Conservation (phyloP, 1,140 invertebrate species). For the Atta texana region DNA sequence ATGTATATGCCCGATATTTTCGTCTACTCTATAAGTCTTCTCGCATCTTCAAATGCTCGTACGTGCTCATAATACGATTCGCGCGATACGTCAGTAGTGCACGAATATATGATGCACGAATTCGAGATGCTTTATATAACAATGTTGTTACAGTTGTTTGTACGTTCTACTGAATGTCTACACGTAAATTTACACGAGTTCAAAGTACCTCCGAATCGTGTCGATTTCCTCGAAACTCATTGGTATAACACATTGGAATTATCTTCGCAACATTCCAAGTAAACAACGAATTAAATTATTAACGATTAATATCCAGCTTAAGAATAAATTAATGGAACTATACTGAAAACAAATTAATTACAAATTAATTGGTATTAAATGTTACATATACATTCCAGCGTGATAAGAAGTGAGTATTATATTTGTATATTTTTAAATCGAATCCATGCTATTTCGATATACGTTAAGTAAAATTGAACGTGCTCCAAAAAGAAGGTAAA, state of each 20-base stretch:
- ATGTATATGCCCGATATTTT: constrained; percentile 51
- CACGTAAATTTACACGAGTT: not conserved
- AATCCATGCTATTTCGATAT: constrained; percentile 46
- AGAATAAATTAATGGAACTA: not conserved
- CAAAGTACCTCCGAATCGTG: too few species aligned
- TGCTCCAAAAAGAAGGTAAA: constrained; percentile 69
- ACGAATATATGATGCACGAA: constrained; percentile 37
- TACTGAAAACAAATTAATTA: not conserved
- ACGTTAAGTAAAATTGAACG: constrained; percentile 64
- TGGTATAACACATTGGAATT: not conserved
- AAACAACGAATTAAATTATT: not conserved
- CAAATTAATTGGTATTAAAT: not conserved
- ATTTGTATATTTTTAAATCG: constrained; percentile 57
- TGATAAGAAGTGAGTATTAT: constrained; percentile 39
- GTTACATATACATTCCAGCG: not conserved
- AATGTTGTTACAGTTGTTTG: constrained; percentile 58
- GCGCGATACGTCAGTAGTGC: constrained; percentile 54
- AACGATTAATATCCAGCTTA: not conserved
- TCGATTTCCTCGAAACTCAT: not conserved
- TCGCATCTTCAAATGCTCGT: constrained; percentile 37
- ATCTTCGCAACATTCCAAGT: not conserved
- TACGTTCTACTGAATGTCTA: not conserved
- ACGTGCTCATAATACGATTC: constrained; percentile 60
- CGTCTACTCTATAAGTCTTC: constrained; percentile 39
- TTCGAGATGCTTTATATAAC: constrained; percentile 59